Base-by-base conservation (phyloP, 1,140 invertebrate species). In the Delia radicum region DNA sequence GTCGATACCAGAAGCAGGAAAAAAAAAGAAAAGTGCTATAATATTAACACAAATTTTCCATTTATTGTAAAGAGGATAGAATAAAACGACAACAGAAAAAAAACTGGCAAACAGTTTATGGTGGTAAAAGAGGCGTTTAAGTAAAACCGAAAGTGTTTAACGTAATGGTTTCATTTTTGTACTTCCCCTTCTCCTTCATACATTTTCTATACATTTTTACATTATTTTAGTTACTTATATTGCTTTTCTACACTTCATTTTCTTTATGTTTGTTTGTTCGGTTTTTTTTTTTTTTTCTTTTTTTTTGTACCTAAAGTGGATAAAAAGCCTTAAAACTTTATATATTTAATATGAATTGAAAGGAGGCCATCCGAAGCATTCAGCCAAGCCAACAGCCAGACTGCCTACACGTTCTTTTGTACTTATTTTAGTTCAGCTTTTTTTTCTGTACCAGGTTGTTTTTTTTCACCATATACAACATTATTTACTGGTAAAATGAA, bases 91-190 rank as follows among this genome's bases (percentile, higher is more conserved):
- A 42, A 10, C 15, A 55, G 48, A 55, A n/a, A 55, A 55, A 18
- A n/a, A n/a, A n/a, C n/a, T 55, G 65, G 29, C 33, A 67, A 69
- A 37, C 65, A 21, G 29, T 69, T 69, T 37, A 69, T 69, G 65
- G 18, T 55, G 48, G 48, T 21, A 55, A 55, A 24, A 69, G 65
- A 69, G 65, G 29, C 65, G 65, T 37, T 69, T 69, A 69, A 69
- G 65, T 69, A 69, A 69, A 69, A 69, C 65, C 65, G 65, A 69
- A 69, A 69, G 65, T 69, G 65, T 69, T 69, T 69, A 69, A 69
- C 65, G 29, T 21, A 69, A 69, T 69, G 65, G 48, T 55, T n/a
- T 24, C 48, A 55, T 55, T 55, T 55, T 21, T 55, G 18, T 55
- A 18, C 31, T 37, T n/a, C n/a, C n/a, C n/a, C 48, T 24, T n/a